phyloP scores from a whole-genome alignment of 2,888 invertebrate species.

The Philonicus albiceps region DNA sequence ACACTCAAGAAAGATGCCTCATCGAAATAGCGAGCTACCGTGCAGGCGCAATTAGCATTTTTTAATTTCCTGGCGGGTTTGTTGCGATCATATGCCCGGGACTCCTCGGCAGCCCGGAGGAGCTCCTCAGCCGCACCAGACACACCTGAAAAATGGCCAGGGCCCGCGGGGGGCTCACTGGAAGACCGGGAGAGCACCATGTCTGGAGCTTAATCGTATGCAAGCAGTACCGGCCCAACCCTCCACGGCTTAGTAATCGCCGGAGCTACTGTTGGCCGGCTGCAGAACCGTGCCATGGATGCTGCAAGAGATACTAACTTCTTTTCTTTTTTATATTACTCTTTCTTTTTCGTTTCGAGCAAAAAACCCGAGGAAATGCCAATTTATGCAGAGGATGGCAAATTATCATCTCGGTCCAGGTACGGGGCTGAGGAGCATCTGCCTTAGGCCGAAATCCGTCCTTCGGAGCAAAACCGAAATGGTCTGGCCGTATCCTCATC shows the following conservation, averaged over 20 bases:
- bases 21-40: slow-evolving; percentile 24
- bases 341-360: not conserved
- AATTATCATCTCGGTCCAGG: slow-evolving; percentile 26
- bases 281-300: not conserved
- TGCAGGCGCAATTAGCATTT: slow-evolving; percentile 41
- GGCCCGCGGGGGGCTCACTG: not conserved
- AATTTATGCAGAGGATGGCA: slow-evolving; percentile 35
- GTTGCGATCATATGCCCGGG: not conserved
- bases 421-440: not conserved
- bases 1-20: slow-evolving; percentile 14
- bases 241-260: not conserved
- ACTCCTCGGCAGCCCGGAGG: not conserved
- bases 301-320: not conserved
- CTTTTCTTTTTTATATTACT: not conserved
- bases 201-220: slow-evolving; percentile 8
- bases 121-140: not conserved
- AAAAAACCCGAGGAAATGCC: slow-evolving; percentile 14
- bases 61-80: slow-evolving; percentile 33
- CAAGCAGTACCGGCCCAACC: slow-evolving; percentile 1
- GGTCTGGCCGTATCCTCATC: slow-evolving; percentile 12
- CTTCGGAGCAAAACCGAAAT: not conserved
- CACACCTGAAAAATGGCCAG: slow-evolving; percentile 21
- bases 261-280: slow-evolving; percentile 16
- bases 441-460: slow-evolving; percentile 21
- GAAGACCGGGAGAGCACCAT: not conserved